These are phyloP conservation scores for Incurvaria masculella DNA, from an alignment of 2,888 invertebrate species.

Conservation along the genomic window DNA sequence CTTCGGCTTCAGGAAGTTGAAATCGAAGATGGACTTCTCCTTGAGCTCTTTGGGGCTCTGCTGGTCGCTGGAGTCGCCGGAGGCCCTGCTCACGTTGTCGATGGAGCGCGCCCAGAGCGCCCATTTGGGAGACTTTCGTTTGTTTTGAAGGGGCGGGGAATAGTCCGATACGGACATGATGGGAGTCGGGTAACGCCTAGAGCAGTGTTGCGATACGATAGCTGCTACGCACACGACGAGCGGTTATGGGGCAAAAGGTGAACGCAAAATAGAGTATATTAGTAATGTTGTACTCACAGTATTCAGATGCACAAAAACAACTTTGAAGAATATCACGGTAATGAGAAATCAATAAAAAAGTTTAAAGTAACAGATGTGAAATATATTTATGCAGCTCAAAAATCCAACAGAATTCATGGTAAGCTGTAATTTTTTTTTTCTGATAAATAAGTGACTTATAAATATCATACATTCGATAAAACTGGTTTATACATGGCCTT, in stretches of 20 bases:
- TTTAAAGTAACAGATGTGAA: too few relatives aligned
- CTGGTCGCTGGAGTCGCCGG: constrained; percentile 25
- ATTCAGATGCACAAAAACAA: too few relatives aligned
- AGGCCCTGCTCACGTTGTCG: constrained; percentile 25
- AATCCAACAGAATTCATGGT: too few relatives aligned
- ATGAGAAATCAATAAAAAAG: too few relatives aligned
- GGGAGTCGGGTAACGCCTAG: constrained; percentile 25
- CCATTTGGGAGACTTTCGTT: constrained; percentile 26
- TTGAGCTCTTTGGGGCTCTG: constrained; percentile 23
- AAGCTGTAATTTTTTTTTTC: too few relatives aligned
- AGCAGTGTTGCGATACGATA: constrained; percentile 19
- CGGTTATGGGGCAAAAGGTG: constrained; percentile 3
- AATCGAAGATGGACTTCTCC: not conserved
- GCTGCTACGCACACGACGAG: constrained; percentile 4
- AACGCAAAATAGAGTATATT: not conserved
- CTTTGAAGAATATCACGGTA: too few relatives aligned
- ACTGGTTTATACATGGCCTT: too few relatives aligned
- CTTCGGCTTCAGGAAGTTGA: constrained; percentile 16
- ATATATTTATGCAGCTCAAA: too few relatives aligned
- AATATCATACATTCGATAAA: too few relatives aligned
- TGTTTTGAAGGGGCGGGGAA: constrained; percentile 14
- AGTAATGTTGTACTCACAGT: too few relatives aligned
- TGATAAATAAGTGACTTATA: too few relatives aligned
- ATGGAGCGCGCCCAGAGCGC: constrained; percentile 33
- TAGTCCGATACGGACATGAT: constrained; percentile 33